Evolutionary conservation across 2,113 vertebrate species (phyloP), one percentile per base, ranked within the genome.

Genomic region (Ageneiosus marmoratus): DNA sequence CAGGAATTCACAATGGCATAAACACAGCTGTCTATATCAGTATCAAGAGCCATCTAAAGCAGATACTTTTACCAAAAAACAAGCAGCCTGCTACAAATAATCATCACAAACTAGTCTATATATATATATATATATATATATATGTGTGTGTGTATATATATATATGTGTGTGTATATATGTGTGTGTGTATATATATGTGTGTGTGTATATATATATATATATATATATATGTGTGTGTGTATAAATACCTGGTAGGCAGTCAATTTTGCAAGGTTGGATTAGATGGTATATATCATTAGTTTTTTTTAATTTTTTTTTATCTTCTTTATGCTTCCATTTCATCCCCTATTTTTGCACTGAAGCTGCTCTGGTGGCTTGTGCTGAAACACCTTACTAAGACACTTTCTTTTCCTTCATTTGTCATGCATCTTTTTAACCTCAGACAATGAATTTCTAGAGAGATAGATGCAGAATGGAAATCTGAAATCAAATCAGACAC

Each of bases 1-100:
- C 46, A 83, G 78, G 86, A 72, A 85, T 83, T 85, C 41, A 80
- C 46, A 50, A n/a, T 60, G 76, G 77, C 80, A 77, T 87, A 77
- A 83, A 85, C 84, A 76, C 73, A 77, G 60, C 74, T 67, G 11
- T 10, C 81, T 83, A 46, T 69, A 84, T 73, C 65, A 16, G 55
- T 34, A 74, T 55, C 18, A 81, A 69, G 46, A 62, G 56, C 9
- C 8, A 10, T 73, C 74, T 56, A 37, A 37, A 34, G n/a, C 37
- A 5, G 8, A 46, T 24, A 16, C 8, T 48, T 41, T 24, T 46
- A 27, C 4, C 3, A 22, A 22, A 41, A 46, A n/a, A 41, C 37
- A 60, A 16, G 20, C 15, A 32, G 53, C 24, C 29, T 72, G 32
- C 32, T 27, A 29, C 32, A 70, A 16, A 74, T 29, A 15, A 24